Evolutionary conservation across 2,888 invertebrate genomes (phyloP), one percentile per base, ranked within the genome.

Genomic region (Aphidoletes aphidimyza): DNA sequence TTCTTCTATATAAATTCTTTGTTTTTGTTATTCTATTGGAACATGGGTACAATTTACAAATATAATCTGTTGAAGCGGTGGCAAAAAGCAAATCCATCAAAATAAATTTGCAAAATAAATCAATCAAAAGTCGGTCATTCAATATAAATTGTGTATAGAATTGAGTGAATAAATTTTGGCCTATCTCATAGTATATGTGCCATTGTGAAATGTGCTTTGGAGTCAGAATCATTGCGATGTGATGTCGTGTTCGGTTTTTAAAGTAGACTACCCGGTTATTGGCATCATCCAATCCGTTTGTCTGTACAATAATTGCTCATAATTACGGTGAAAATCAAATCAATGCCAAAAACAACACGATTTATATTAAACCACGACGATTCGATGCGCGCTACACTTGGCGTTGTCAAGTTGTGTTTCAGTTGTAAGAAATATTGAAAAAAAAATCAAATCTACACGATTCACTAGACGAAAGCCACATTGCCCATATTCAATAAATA

Each of bases 191-290:
- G n/a, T n/a, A 42, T 42, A 42, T 9, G 14, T 42, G 42, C 14
- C 42, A 9, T 14, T 42, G 42, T 42, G 42, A 42, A 42, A 9
- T 42, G 42, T 42, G 14, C n/a, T n/a, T 42, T 14, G 47, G 17
- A 2, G 47, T n/a, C 3, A 22, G 22, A n/a, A n/a, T 54, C 22
- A 54, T 3, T 54, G n/a, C 22, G 54, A 54, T 54, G 2, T 1
- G 54, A 6, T 22, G 5, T 39, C 11, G 5, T 39, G 5, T 39
- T 47, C 17, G 6, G 6, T 17, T 47, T 11, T 47, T 17, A 69
- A 69, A 69, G 30, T 69, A 30, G 69, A 69, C 69, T 30, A 69
- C n/a, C 54, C 3, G 69, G 69, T 69, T 69, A 69, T 69, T 69
- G 69, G 69, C 26, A 54, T 54, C 26, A 9, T 1, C 19, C 22